Percentiles rank a stretch among this genome's conserved stretches.
Conservation (phyloP, 2,888 invertebrate genomes). For the Drosophila pseudotalamancana region DNA sequence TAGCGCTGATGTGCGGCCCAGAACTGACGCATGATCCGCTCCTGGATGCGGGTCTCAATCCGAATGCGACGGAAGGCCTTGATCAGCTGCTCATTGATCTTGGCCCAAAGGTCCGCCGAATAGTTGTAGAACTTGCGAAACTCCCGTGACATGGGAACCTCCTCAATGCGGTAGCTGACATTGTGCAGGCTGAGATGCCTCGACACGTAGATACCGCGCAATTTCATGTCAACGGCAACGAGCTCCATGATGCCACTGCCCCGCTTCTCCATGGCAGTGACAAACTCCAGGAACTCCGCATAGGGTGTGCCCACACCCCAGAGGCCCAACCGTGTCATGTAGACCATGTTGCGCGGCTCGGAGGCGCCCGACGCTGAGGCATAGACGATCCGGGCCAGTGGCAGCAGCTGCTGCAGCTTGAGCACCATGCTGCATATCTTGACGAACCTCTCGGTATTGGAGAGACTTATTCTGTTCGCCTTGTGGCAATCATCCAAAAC, state of each 20-base stretch:
- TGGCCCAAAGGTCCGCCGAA: constrained; percentile 97
- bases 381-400: constrained; percentile 96
- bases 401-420: constrained; percentile 96
- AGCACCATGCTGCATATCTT: constrained; percentile 99
- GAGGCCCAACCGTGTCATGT: constrained; percentile 98
- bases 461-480: constrained; percentile 98
- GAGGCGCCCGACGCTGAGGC: constrained; percentile 99
- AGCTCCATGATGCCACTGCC: constrained; percentile 99
- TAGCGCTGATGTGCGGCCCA: constrained; percentile 99
- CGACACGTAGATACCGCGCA: constrained; percentile 99
- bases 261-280: constrained; percentile 97
- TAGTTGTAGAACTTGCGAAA: constrained; percentile 96
- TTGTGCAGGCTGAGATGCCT: constrained; percentile 99
- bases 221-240: constrained; percentile 99
- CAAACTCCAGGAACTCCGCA: constrained; percentile 96
- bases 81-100: constrained; percentile 97
- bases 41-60: constrained; percentile 96
- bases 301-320: constrained; percentile 99
- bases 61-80: constrained; percentile 97
- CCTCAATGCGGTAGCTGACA: constrained; percentile 98
- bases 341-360: constrained; percentile 99
- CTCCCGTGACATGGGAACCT: constrained; percentile 93
- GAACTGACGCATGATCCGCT: constrained; percentile 99
- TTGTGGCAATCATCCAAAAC: constrained; percentile 99
- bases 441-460: constrained; percentile 98